Evolutionary conservation across 1,140 invertebrate genomes (phyloP).

Genomic region (Papilio dardanus): DNA sequence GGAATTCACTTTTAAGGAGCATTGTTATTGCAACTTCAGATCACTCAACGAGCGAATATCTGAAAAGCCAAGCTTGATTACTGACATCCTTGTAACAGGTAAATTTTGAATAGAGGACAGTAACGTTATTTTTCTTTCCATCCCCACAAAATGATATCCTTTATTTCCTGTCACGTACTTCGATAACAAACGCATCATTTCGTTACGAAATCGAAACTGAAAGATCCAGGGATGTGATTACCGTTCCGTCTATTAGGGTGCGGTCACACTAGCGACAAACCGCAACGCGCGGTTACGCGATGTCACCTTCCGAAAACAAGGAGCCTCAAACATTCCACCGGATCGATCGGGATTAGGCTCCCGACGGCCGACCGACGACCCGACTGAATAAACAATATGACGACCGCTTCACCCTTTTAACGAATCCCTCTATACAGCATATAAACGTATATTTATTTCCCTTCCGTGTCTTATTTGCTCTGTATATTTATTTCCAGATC

Average conservation of each 20-base stretch:
- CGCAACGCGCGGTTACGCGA: constrained; percentile 24
- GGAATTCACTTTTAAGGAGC: background rate
- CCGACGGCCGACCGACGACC: constrained; percentile 49
- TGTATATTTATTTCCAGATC: constrained; percentile 36
- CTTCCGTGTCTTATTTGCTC: constrained; percentile 29
- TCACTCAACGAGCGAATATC: background rate
- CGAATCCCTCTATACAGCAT: constrained; percentile 59
- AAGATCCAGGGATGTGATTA: constrained; percentile 30
- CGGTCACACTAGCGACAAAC: background rate
- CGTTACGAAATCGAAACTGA: constrained; percentile 26
- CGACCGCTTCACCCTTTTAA: constrained; percentile 71
- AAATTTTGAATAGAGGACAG: background rate
- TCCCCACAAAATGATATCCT: background rate
- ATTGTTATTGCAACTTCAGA: background rate
- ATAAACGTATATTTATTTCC: constrained; percentile 48
- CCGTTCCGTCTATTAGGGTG: constrained; percentile 18
- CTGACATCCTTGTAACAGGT: background rate
- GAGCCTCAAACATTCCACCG: constrained; percentile 12
- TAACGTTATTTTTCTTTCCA: background rate
- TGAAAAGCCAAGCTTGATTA: background rate
- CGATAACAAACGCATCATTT: constrained; percentile 28
- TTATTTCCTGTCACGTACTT: constrained; percentile 18
- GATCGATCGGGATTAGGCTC: constrained; percentile 37
- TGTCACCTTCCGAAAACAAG: constrained; percentile 30
- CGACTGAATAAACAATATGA: constrained; percentile 76